phyloP scores from a whole-genome alignment of 2,888 invertebrate species.

The Anthophora plumipes region DNA sequence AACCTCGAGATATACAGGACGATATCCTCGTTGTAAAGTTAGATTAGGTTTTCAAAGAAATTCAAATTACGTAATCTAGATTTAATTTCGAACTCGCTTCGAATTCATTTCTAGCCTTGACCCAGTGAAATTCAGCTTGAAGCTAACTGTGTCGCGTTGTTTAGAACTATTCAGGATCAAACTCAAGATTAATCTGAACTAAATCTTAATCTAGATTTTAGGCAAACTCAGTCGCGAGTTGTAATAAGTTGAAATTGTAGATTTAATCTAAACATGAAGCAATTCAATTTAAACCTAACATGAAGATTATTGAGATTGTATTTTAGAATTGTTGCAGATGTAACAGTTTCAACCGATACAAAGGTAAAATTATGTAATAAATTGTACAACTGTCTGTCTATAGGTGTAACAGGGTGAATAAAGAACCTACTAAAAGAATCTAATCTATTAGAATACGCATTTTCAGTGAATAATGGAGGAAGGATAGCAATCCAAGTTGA shows the following conservation, averaged over 20 bases:
- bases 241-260: neutral
- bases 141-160: neutral
- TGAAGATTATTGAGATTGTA: no score
- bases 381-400: no score
- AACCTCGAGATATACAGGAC: neutral
- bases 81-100: neutral
- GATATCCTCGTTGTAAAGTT: neutral
- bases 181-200: neutral
- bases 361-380: neutral
- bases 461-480: slow-evolving; percentile 22
- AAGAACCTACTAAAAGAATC: neutral
- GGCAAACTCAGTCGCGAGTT: neutral
- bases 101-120: neutral
- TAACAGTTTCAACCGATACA: no score
- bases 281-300: neutral
- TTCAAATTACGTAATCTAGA: neutral
- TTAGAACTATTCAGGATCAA: neutral
- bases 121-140: slow-evolving; percentile 16
- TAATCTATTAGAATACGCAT: slow-evolving; percentile 20
- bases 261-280: neutral
- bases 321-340: no score
- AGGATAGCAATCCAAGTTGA: neutral
- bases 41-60: neutral
- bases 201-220: neutral
- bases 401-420: no score